Base-by-base conservation (phyloP, 1,140 invertebrate genomes). In the Thalassaphorura encarpata region DNA sequence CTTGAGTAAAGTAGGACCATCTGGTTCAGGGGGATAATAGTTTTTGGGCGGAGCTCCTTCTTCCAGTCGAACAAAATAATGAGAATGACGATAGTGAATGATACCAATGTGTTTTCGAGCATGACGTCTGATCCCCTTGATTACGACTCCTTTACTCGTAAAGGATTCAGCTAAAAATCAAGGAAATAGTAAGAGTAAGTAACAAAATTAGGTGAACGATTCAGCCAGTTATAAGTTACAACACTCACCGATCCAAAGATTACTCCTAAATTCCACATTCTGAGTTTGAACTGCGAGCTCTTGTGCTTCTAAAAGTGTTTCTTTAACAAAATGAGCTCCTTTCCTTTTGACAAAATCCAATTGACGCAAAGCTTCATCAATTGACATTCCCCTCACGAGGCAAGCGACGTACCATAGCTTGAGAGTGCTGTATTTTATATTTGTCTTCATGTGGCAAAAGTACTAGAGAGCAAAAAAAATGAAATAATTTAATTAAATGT, bases 261-360 rank as follows among this genome's bases (percentile, higher is more conserved):
- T 97, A 68, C 85, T 93, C 69, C 82, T 85, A 72, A 83, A 98
- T 75, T 97, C 93, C 28, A 97, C 89, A 79, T 95, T 87, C 68
- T 97, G 92, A 26, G 87, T 70, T 63, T 82, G 78, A 2, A 96
- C 81, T 43, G 93, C 94, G 58, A 89, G 70, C 66, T 87, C 78
- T 69, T 89, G 87, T 3, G 93, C 93, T 78, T 97, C 93, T 55
- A 87, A 69, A 56, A 92, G 77, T 13, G 84, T 79, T 69, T 94
- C 83, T 70, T 83, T 85, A 0, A 85, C 82, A 72, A 82, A 79
- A 26, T 69, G 71, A 40, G 86, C 85, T 42, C 92, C 93, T 76
- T 96, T 95, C 62, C 81, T 85, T 6, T 77, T 68, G 1, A 89
- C 72, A 76, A 91, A 94, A 65, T 79, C 83, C 2, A 96, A 73